phyloP scores from a whole-genome alignment of 1,140 invertebrate species.

The Caenorhabditis tropicalis region DNA sequence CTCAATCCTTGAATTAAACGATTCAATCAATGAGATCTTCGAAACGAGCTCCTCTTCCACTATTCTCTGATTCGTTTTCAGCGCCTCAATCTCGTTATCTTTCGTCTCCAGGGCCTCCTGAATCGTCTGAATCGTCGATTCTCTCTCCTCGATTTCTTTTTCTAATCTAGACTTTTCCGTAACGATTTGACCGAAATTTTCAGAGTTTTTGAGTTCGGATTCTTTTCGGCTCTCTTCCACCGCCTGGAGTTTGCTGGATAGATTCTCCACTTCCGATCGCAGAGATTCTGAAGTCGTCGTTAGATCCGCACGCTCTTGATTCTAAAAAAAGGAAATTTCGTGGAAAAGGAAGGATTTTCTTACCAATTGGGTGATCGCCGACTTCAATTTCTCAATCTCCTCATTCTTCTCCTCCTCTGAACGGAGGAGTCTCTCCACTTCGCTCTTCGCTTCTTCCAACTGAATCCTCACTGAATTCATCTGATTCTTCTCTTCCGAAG shows the following conservation, averaged over 20 bases:
- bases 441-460: neutral
- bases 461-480: neutral
- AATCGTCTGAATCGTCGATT: neutral
- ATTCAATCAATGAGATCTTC: neutral
- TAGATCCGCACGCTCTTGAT: too few species aligned
- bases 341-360: neutral
- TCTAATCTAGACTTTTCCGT: neutral
- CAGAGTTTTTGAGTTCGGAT: neutral
- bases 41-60: slow-evolving; percentile 2
- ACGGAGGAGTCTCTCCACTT: neutral
- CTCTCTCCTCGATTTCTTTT: slow-evolving; percentile 3
- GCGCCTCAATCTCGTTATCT: neutral
- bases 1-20: slow-evolving; percentile 24
- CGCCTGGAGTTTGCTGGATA: neutral
- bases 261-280: neutral
- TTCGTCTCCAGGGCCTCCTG: neutral
- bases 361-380: neutral
- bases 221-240: neutral
- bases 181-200: neutral
- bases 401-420: neutral
- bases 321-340: too few species aligned
- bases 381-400: neutral
- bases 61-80: neutral
- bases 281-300: neutral
- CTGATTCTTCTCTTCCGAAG: slow-evolving; percentile 34